Conservation (phyloP, 1,140 invertebrate species). For the Chionoecetes opilio region DNA sequence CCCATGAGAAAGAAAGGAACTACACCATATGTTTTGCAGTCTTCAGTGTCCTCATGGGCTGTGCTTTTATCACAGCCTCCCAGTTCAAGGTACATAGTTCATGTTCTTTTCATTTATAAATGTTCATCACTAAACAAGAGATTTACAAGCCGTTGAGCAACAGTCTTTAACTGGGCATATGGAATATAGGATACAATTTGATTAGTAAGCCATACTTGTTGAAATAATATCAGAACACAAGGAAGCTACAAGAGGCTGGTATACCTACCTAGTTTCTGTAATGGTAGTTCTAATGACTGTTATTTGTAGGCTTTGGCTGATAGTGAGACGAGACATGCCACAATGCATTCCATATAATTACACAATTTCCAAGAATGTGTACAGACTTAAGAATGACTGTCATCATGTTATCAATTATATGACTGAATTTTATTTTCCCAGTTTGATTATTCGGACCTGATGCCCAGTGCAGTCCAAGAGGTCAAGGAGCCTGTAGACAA, state of each 20-base stretch:
- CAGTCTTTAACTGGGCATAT: too few relatives aligned
- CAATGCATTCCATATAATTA: neutral
- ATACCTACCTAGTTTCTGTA: too few relatives aligned
- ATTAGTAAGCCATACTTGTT: neutral
- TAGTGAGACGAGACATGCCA: neutral
- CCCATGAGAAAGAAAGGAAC: conserved; percentile 95
- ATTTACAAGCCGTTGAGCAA: too few relatives aligned
- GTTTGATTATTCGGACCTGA: conserved; percentile 78
- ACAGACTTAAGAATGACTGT: neutral
- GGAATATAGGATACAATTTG: too few relatives aligned
- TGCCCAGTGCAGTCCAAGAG: conserved; percentile 58
- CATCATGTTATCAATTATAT: neutral
- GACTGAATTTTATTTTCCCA: conserved; percentile 1
- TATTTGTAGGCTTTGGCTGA: too few relatives aligned
- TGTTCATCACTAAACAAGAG: too few relatives aligned
- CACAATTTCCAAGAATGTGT: neutral
- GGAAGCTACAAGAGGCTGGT: too few relatives aligned
- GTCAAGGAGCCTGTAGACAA: conserved; percentile 77
- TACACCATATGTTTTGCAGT: conserved; percentile 99
- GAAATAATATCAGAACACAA: too few relatives aligned
- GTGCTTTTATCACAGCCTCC: conserved; percentile 95
- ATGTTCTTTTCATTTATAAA: neutral
- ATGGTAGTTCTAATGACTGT: too few relatives aligned
- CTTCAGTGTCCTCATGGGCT: conserved; percentile 98
- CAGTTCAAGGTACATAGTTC: conserved; percentile 86